Base-by-base conservation (phyloP, 2,113 vertebrate genomes). In the Myotis yumanensis region DNA sequence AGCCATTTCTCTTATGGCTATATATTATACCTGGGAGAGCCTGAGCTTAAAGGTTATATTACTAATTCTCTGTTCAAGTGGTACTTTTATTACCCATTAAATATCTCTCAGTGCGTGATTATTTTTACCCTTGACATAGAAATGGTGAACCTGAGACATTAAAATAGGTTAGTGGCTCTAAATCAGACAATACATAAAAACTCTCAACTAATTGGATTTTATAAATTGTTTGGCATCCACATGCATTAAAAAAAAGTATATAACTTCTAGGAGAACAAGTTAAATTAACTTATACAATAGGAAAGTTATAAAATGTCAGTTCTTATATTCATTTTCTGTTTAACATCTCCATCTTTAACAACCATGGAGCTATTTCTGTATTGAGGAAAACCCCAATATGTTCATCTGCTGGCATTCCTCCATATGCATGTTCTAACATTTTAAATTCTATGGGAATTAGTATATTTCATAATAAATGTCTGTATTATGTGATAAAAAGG, bases 61-160 rank as follows among this genome's bases (percentile, higher is more conserved):
- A 87, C 95, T 94, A 96, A 97, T 95, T 96, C 80, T 96, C 90
- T 93, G 57, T 76, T 95, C 69, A 94, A 95, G 91, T 95, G 71
- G 87, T 94, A 46, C 52, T 96, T 97, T 97, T 96, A 96, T 96
- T 96, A 87, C 80, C 71, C 71, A 92, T 90, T 97, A 96, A 97
- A 95, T 96, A 96, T 93, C 80, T 95, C 57, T 95, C 75, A 80
- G 48, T 93, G 66, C 66, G 85, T 95, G 90, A 94, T 94, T 96
- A 96, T 95, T 97, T 95, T 96, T 97, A 93, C 51, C 51, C 92
- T 95, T 96, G 97, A 96, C 87, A 94, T 91, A 77, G 71, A 96
- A 96, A 96, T 90, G 93, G 90, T 87, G 84, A 93, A 87, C 69
- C 71, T 80, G 81, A 96, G 80, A 94, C 85, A 96, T 14, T 91